These are phyloP conservation scores for Andrena flavipes DNA, from an alignment of 2,888 invertebrate species.

Conservation along the genomic window DNA sequence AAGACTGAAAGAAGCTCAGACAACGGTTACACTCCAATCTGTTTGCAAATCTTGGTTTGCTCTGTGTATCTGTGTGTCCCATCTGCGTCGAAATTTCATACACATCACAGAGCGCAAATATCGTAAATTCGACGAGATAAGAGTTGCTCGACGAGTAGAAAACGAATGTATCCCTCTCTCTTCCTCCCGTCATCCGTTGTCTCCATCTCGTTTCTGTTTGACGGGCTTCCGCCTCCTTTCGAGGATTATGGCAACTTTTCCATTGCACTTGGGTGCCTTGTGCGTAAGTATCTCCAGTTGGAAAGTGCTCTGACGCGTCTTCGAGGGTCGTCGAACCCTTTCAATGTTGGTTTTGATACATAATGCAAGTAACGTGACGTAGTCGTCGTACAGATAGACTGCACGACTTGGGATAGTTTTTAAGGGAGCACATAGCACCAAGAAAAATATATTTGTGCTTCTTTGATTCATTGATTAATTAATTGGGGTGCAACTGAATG, in stretches of 20 bases:
- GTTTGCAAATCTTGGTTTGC: background rate
- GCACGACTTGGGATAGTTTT: no score
- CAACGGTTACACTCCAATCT: slow-evolving; percentile 8
- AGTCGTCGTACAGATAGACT: no score
- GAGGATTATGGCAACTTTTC: slow-evolving; percentile 1
- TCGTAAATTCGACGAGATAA: slow-evolving; percentile 65
- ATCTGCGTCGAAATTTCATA: slow-evolving; percentile 36
- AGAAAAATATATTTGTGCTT: no score
- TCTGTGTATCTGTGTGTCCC: background rate
- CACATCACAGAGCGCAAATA: slow-evolving; percentile 40
- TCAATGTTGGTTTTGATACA: background rate
- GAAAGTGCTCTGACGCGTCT: background rate
- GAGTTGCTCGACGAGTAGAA: background rate
- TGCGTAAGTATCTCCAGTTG: background rate
- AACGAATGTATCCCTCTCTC: background rate
- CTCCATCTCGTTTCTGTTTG: slow-evolving; percentile 2
- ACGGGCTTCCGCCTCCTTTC: background rate
- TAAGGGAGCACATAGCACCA: no score
- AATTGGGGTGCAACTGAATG: background rate
- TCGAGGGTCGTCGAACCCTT: background rate
- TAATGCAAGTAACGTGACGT: background rate
- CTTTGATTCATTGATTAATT: background rate
- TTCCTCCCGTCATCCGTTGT: background rate
- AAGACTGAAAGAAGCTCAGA: slow-evolving; percentile 4
- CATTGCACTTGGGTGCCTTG: background rate